phyloP scores from a whole-genome alignment of 64 coral and sea anemone genomes.

The Pocillopora damicornis region DNA sequence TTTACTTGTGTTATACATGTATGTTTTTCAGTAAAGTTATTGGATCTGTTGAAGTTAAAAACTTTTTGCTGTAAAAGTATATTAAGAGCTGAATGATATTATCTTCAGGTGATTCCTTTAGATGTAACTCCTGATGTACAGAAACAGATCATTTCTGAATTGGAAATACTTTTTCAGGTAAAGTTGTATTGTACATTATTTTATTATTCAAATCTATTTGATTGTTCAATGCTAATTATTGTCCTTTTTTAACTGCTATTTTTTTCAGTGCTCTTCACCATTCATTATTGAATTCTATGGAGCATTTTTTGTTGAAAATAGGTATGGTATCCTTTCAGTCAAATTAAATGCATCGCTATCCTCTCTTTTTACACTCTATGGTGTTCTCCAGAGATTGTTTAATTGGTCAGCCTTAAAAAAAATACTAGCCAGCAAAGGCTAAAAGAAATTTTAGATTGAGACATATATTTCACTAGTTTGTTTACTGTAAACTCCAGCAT shows the following conservation, averaged over 20 bases:
- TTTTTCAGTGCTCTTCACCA: slow-evolving; percentile 77
- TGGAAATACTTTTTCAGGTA: slow-evolving; percentile 99
- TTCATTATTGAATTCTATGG: slow-evolving; percentile 99
- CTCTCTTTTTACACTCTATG: too few relatives aligned
- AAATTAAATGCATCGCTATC: neutral
- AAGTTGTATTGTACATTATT: neutral
- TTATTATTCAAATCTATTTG: neutral
- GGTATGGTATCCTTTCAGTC: slow-evolving; percentile 29
- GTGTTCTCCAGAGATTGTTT: too few relatives aligned
- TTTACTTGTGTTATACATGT: too few relatives aligned
- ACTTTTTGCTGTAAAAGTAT: neutral
- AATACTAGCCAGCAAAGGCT: too few relatives aligned
- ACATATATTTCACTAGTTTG: too few relatives aligned
- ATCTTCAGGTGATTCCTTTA: slow-evolving; percentile 80
- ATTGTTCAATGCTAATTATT: too few relatives aligned
- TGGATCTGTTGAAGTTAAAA: too few relatives aligned
- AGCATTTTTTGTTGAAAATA: slow-evolving; percentile 98
- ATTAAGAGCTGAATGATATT: neutral
- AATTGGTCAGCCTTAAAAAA: too few relatives aligned
- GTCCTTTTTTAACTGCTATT: too few relatives aligned
- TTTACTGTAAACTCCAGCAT: too few relatives aligned
- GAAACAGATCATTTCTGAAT: slow-evolving; percentile 96
- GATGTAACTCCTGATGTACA: slow-evolving; percentile 95
- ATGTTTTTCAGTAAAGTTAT: too few relatives aligned
- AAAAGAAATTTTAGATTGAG: too few relatives aligned